Percentiles rank a stretch among this genome's conserved stretches.
These are phyloP conservation scores for Eulithis testata DNA, from an alignment of 2,888 invertebrate species.

Conservation along the genomic window DNA sequence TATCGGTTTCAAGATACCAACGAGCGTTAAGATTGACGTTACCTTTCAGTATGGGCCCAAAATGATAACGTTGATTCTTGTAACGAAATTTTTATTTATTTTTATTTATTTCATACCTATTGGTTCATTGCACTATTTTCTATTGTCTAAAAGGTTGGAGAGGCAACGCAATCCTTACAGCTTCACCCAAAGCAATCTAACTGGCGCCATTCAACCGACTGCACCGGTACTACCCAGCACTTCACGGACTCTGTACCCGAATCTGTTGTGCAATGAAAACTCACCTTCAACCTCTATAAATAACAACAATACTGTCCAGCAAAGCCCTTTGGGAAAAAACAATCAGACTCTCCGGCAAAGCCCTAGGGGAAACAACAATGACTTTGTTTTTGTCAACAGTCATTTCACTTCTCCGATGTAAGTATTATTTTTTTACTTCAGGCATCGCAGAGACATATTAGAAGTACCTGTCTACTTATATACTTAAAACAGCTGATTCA, in stretches of 20 bases:
- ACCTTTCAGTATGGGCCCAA: no score
- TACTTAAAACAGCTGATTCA: no score
- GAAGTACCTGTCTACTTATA: no score
- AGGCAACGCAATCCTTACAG: constrained; percentile 44
- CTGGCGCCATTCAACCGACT: not conserved
- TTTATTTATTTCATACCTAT: no score
- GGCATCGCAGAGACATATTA: no score
- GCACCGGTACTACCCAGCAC: not conserved
- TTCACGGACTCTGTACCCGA: constrained; percentile 37
- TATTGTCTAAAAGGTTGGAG: constrained; percentile 38
- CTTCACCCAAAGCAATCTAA: constrained; percentile 39
- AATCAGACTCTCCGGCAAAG: not conserved
- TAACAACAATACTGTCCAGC: constrained; percentile 4
- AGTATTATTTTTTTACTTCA: not conserved
- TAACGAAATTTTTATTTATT: not conserved
- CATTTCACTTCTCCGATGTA: not conserved
- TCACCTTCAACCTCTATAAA: constrained; percentile 7
- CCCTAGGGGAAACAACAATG: not conserved
- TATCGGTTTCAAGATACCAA: no score
- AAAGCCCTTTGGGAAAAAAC: constrained; percentile 1
- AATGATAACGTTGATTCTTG: no score
- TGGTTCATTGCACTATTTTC: no score
- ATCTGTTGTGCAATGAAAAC: constrained; percentile 29
- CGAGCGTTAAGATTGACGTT: no score
- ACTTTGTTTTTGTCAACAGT: constrained; percentile 19